Evolutionary conservation across 1,140 invertebrate genomes (phyloP), one percentile per base, ranked within the genome.

Genomic region (Acromyrmex heyeri): DNA sequence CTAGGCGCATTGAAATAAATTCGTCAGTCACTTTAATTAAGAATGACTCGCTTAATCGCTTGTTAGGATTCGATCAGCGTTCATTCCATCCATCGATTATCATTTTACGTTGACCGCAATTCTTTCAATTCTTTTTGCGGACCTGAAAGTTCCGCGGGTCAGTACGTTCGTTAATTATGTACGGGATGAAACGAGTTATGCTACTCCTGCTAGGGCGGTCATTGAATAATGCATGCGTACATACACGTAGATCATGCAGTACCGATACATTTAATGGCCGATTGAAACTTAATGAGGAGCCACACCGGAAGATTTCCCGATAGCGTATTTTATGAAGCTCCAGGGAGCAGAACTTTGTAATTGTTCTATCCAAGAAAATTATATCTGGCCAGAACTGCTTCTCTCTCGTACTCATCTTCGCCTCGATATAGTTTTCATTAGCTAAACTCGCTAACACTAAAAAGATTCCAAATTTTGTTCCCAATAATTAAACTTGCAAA

Each of bases 211-310:
- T 27, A n/a, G n/a, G 3, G 30, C 48, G 30, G 38, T 75, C 57
- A 38, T n/a, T 44, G 18, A 81, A 83, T 83, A 75, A 83, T 83
- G 14, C 38, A 75, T 50, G 18, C 38, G 14, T 50, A 72, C 12
- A 12, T 21, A 72, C 3, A 72, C 18, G n/a, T 50, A 21, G 12
- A 69, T 69, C 64, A 55, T 18, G 48, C 48, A 57, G 18, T 21
- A 81, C 34, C 55, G 67, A 82, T 73, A 50, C 21, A 62, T 75
- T 50, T 62, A 50, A 73, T 48, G 55, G 69, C 3, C 55, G 67
- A 62, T 83, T 30, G 79, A 73, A 75, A 83, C 18, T 61, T 61
- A 75, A 73, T 83, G 69, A 82, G 24, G 16, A 75, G 24, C 18
- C 38, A 48, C 6, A 67, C 44, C 27, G 55, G 57, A 73, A 75